Evolutionary conservation across 2,888 invertebrate genomes (phyloP).

Genomic region (Spisula solida): DNA sequence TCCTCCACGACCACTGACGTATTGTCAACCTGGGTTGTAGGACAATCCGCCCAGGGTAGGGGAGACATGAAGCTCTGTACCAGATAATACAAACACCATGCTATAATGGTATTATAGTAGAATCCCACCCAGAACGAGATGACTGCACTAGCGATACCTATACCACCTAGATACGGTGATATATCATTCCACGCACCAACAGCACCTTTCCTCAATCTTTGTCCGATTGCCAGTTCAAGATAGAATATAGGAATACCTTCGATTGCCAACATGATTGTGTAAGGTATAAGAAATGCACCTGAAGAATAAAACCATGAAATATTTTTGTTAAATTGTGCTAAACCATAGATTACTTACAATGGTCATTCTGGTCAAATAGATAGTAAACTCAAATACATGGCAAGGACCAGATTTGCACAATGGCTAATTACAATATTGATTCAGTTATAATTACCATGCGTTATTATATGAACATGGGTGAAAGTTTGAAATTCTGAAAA

Average conservation of each 20-base stretch:
- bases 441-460: too few species aligned
- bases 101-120: slow-evolving; percentile 98
- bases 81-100: slow-evolving; percentile 97
- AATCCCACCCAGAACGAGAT: slow-evolving; percentile 97
- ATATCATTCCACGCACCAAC: slow-evolving; percentile 98
- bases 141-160: slow-evolving; percentile 96
- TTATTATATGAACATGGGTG: too few species aligned
- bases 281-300: slow-evolving; percentile 98
- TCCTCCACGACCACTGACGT: slow-evolving; percentile 58
- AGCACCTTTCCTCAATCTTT: slow-evolving; percentile 95
- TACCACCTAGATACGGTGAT: slow-evolving; percentile 96
- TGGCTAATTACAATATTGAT: too few species aligned
- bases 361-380: too few species aligned
- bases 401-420: too few species aligned
- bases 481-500: too few species aligned
- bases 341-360: too few species aligned
- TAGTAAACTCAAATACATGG: too few species aligned
- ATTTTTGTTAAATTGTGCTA: too few species aligned
- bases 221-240: slow-evolving; percentile 97
- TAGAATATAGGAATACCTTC: slow-evolving; percentile 97
- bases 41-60: slow-evolving; percentile 95
- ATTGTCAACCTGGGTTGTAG: slow-evolving; percentile 84
- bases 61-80: slow-evolving; percentile 96
- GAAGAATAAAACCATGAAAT: slow-evolving; percentile 75
- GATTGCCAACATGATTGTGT: slow-evolving; percentile 94